Conservation (phyloP, 2,888 invertebrate genomes). For the Cyclophora albipunctata region DNA sequence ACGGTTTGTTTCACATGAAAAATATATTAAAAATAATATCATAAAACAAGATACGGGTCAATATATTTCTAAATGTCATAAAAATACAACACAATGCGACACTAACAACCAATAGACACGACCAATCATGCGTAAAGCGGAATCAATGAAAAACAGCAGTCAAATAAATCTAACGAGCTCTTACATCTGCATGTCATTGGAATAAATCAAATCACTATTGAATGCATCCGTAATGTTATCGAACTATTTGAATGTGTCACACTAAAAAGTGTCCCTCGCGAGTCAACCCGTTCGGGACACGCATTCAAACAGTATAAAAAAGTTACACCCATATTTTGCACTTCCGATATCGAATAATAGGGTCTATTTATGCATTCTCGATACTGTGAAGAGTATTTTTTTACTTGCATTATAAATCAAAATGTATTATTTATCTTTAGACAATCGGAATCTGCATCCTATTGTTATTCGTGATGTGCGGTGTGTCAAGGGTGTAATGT, state of each 20-base stretch:
- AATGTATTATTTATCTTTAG: constrained; percentile 76
- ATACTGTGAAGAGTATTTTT: constrained; percentile 74
- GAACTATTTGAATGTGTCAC: constrained; percentile 69
- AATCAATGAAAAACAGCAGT: constrained; percentile 69
- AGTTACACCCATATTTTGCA: constrained; percentile 76
- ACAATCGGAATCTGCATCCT: constrained; percentile 73
- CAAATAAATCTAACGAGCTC: constrained; percentile 74
- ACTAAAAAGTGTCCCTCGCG: constrained; percentile 56
- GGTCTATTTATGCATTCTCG: constrained; percentile 74
- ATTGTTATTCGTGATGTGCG: constrained; percentile 71
- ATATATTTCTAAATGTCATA: constrained; percentile 12
- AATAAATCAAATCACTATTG: constrained; percentile 75
- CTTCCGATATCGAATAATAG: constrained; percentile 72
- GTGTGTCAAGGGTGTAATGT: constrained; percentile 74
- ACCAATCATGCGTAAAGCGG: constrained; percentile 67
- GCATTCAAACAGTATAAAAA: constrained; percentile 66
- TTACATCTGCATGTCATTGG: constrained; percentile 73
- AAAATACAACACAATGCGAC: constrained; percentile 46
- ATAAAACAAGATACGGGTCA: constrained; percentile 12
- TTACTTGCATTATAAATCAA: constrained; percentile 74
- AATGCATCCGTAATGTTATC: constrained; percentile 72
- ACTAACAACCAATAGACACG: constrained; percentile 70
- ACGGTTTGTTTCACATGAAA: no score
- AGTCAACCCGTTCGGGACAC: constrained; percentile 72
- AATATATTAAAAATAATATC: no score